Evolutionary conservation across 2,113 vertebrate genomes (phyloP).

Genomic region (Asarcornis scutulata): DNA sequence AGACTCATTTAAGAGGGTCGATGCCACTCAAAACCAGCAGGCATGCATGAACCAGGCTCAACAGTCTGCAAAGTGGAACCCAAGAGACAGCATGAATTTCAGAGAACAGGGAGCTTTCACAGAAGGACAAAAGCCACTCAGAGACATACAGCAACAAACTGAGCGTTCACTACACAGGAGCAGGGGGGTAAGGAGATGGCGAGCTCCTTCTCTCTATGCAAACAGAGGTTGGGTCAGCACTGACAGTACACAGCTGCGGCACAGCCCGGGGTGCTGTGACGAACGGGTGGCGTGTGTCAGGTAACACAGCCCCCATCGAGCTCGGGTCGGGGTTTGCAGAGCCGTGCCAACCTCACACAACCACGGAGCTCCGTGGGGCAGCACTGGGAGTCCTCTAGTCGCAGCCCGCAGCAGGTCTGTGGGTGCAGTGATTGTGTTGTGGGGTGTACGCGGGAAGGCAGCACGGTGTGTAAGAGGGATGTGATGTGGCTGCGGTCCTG

Average conservation of each 20-base stretch:
- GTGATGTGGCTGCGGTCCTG: not conserved
- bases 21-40: constrained; percentile 72
- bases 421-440: not conserved
- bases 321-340: not conserved
- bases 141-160: constrained; percentile 62
- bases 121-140: constrained; percentile 69
- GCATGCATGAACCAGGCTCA: constrained; percentile 74
- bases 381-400: not conserved
- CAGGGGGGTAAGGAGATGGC: not conserved
- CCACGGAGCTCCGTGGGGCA: rapidly evolving
- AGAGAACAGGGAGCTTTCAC: constrained; percentile 71
- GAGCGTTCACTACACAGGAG: not conserved
- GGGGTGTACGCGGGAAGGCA: not conserved
- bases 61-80: constrained; percentile 73
- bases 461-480: not conserved
- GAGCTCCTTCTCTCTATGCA: not conserved
- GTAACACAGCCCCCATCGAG: not conserved
- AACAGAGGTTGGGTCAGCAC: not conserved
- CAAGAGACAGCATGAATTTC: constrained; percentile 70
- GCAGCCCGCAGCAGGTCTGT: rapidly evolving
- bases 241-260: not conserved
- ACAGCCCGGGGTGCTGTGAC: not conserved
- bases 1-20: constrained; percentile 72
- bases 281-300: rapidly evolving
- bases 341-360: not conserved